These are phyloP conservation scores for Sinosuthora webbiana DNA, from an alignment of 2,113 vertebrate species.

Conservation along the genomic window DNA sequence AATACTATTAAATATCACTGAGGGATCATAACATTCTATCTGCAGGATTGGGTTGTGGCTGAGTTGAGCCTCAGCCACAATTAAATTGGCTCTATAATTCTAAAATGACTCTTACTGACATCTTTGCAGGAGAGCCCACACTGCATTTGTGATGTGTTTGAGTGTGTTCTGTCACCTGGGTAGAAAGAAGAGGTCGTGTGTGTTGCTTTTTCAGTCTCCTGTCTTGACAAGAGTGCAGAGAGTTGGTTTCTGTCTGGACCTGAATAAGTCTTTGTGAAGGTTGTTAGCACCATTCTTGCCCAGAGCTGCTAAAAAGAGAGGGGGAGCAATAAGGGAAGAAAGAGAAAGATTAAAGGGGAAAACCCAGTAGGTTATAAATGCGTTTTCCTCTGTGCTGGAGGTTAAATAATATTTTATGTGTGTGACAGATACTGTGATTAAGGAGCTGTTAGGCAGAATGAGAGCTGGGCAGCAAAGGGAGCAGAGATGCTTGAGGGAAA, in stretches of 20 bases:
- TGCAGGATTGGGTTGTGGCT: background rate
- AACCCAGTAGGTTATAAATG: constrained; percentile 6
- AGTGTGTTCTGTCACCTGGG: background rate
- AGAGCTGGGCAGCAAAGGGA: constrained; percentile 26
- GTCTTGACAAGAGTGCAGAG: background rate
- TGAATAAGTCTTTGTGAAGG: constrained; percentile 11
- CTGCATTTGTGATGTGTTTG: background rate
- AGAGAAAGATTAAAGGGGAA: constrained; percentile 28
- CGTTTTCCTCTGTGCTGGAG: constrained; percentile 36
- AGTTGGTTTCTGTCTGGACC: constrained; percentile 3
- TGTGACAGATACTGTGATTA: constrained; percentile 44
- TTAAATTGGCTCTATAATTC: background rate
- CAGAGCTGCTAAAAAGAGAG: constrained; percentile 8
- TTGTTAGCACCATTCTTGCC: background rate
- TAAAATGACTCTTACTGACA: background rate
- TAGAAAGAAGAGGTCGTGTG: background rate
- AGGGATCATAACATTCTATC: background rate
- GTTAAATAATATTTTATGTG: constrained; percentile 43
- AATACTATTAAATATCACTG: background rate
- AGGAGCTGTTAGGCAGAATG: constrained; percentile 39
- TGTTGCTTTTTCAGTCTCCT: background rate
- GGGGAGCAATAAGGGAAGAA: background rate
- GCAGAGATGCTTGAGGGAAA: constrained; percentile 28
- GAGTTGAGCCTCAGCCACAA: background rate
- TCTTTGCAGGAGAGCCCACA: background rate